Evolutionary conservation across 2,888 invertebrate species (phyloP), one percentile per base, ranked within the genome.

Genomic region (Antheraea assamensis): DNA sequence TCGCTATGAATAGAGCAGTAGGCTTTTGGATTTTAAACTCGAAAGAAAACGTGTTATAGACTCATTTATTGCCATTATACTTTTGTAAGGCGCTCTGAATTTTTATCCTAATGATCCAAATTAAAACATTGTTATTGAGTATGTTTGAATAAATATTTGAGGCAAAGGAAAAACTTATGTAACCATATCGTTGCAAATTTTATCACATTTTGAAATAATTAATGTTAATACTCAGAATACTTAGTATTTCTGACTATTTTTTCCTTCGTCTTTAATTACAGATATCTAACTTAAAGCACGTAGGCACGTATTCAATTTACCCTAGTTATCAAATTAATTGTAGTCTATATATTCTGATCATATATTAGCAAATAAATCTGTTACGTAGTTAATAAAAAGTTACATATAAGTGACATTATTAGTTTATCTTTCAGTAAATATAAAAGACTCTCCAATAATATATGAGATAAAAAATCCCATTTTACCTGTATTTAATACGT

Each of bases 1-100:
- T 70, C 74, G 75, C 75, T 76, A 82, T 82, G 85, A 88, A 88
- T 84, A 82, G 85, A 83, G 80, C 82, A 81, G 27, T 24, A 70
- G 74, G 27, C 70, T 72, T 68, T 78, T 73, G 47, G 58, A 76
- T 79, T 78, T 77, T 79, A 75, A 76, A 73, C 74, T 74, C 78
- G n/a, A 24, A 73, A 77, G 76, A 77, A 79, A 79, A 80, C 76
- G 78, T 68, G 61, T 61, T 61, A 61, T 61, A 27, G 15, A 61
- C 61, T 61, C 61, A 19, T 68, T 68, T 21, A 35, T 68, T 68
- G 68, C 68, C 3, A 68, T 68, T 68, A 21, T 68, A 21, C 8
- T 68, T 68, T 68, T 19, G 35, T 35, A 35, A 68, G 68, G 68
- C 68, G 35, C 68, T 35, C 3, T 7, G 21, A 21, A 35, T 21